A percentile compares a stretch with the other conserved stretches of the same genome.
Conservation (phyloP, 1,140 invertebrate genomes). For the Laodelphax striatellus region DNA sequence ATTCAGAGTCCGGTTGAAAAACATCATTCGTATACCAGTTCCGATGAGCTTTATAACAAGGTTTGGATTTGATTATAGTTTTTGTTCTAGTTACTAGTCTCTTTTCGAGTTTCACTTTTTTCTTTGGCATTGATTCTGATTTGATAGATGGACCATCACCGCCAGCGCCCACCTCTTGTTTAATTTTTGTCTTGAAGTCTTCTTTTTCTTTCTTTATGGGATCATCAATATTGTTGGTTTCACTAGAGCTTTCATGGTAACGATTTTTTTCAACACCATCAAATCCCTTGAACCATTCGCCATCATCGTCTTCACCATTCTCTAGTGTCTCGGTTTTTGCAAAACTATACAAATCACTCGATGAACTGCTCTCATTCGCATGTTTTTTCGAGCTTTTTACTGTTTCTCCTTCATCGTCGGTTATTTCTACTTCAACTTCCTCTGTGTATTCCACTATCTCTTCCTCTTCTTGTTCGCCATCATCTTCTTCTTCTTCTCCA, state of each 20-base stretch:
- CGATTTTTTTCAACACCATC: background rate
- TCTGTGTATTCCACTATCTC: background rate
- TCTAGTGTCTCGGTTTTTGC: too few relatives aligned
- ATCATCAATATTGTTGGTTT: background rate
- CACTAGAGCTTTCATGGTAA: background rate
- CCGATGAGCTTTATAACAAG: slow-evolving; percentile 1
- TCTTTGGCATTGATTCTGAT: background rate
- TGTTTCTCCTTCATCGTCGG: background rate
- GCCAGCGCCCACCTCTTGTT: background rate
- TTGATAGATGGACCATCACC: too few relatives aligned
- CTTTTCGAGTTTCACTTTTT: background rate
- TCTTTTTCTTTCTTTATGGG: background rate
- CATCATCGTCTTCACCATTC: background rate
- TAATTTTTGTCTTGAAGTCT: background rate
- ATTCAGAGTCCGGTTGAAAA: too few relatives aligned
- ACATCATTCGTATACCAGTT: background rate
- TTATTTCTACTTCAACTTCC: background rate
- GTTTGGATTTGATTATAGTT: background rate
- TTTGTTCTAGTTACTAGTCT: background rate
- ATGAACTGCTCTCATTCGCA: background rate
- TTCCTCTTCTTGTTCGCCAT: background rate
- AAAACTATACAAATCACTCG: background rate
- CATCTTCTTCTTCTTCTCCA: background rate
- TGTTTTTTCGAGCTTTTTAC: background rate
- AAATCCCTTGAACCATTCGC: background rate